Evolutionary conservation across 2,888 invertebrate genomes (phyloP), one percentile per base, ranked within the genome.

Genomic region (Rhingia campestris): DNA sequence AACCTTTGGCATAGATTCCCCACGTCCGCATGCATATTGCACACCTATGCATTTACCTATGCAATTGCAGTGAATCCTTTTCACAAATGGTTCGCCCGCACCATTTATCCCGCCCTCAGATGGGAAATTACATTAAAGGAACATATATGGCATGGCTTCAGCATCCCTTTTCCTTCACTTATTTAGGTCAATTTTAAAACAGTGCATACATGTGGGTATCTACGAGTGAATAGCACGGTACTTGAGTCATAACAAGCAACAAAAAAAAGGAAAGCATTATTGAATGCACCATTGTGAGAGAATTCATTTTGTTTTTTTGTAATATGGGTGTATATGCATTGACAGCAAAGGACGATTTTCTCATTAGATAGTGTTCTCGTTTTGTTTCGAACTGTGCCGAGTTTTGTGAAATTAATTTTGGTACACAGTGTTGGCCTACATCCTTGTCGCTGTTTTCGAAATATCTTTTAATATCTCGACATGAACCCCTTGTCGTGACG

Each of bases 51-150:
- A 22, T 22, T 22, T 22, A 22, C 22, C 22, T 49, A 30, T 49
- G 49, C 49, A 49, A 22, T 6, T 51, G 53, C 35, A 10, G 33
- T 59, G 22, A 14, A 41, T 72, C 43, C 43, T 43, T 51, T 75
- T 75, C 69, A 45, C 51, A 72, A 66, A 59, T 66, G 33, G 64
- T 53, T 66, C 72, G 45, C 41, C 22, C 22, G 22, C 22, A 22
- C 22, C 70, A 76, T 76, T 81, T 81, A 53, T 66, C 76, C 64
- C 47, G 76, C 22, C 22, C 76, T 81, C 70, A 70, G 45, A 58
- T 76, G 76, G 81, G 64, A 81, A 81, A 81, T 81, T 76, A 76
- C 76, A 76, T 81, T 81, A 58, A 64, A 2, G 64, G 32, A 45
- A 63, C 61, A 51, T 35, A 35, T 6, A n/a, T 47, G 10, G 12